These are phyloP conservation scores for Drosophila meridiana DNA, from an alignment of 2,888 invertebrate species.

Conservation along the genomic window DNA sequence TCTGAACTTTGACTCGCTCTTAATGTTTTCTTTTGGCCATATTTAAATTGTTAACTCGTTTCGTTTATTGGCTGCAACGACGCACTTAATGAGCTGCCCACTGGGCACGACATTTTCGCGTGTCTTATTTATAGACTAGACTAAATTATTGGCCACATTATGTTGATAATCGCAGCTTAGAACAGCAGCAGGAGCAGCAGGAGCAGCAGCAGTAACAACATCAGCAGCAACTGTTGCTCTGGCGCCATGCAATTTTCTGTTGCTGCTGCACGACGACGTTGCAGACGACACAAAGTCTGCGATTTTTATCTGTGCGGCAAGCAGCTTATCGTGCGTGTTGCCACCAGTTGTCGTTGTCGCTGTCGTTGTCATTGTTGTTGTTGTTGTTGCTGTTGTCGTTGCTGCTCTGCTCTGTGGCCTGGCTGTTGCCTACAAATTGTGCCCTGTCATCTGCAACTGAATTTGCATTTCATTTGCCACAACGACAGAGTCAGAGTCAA, in stretches of 20 bases:
- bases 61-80: slow-evolving; percentile 27
- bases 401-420: slow-evolving; percentile 30
- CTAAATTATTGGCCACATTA: slow-evolving; percentile 65
- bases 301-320: slow-evolving; percentile 77
- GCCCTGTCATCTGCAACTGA: slow-evolving; percentile 43
- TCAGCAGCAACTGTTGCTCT: slow-evolving; percentile 50
- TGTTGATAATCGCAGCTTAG: slow-evolving; percentile 50
- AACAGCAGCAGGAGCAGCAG: slow-evolving; percentile 23
- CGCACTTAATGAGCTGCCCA: slow-evolving; percentile 65
- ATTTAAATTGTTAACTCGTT: slow-evolving; percentile 38
- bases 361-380: slow-evolving; percentile 23
- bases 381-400: slow-evolving; percentile 20
- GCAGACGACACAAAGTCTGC: slow-evolving; percentile 80
- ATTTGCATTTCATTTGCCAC: slow-evolving; percentile 41
- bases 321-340: slow-evolving; percentile 50
- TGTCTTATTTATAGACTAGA: slow-evolving; percentile 44
- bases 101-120: slow-evolving; percentile 46
- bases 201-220: slow-evolving; percentile 14
- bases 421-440: slow-evolving; percentile 60
- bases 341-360: slow-evolving; percentile 27
- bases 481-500: not conserved
- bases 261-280: slow-evolving; percentile 43
- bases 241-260: slow-evolving; percentile 53
- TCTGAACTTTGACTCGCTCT: slow-evolving; percentile 30
- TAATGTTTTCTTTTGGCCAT: slow-evolving; percentile 15